Base-by-base conservation (phyloP, 2,888 invertebrate genomes). In the Plebejus anna region DNA sequence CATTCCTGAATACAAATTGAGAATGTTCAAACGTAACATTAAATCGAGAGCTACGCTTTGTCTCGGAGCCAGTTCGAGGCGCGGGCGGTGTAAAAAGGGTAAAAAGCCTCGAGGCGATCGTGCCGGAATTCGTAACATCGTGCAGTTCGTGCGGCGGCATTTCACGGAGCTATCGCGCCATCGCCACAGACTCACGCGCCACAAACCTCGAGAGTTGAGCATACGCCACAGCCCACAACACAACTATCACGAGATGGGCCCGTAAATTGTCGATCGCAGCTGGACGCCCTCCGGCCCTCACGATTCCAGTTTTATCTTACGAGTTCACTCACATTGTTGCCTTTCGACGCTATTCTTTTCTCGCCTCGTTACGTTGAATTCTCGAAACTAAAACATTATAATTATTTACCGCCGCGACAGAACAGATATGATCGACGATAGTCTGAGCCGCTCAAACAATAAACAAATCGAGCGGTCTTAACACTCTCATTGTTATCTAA, bases 121-220 rank as follows among this genome's bases (percentile, higher is more conserved):
- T 92, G 91, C 85, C 81, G 86, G 89, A 86, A 90, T 90, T 85
- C 82, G 83, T 85, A 82, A 86, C 83, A 82, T 83, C 87, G 88
- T 88, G 89, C 83, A 81, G 83, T 88, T 92, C 92, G 92, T 92
- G 92, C 91, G 89, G 87, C 88, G 89, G 90, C 91, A 90, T 92
- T 92, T 91, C 89, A 90, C 89, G 90, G 89, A 87, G 86, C 83
- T 93, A 93, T 93, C 93, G 88, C 83, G 80, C 83, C 85, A 88
- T 89, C 87, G 66, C 66, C 66, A 9, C 61, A 61, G 28, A 28
- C 61, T 61, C 61, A 61, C 28, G 61, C 9, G 89, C 91, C 85
- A 88, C 88, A 88, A 90, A 89, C 87, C 87, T 84, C 87, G 92
- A 22, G 22, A 22, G 22, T 22, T 22, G 22, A 92, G 86, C 90